A percentile compares a stretch with the other conserved stretches of the same genome.
Evolutionary conservation across 2,888 invertebrate genomes (phyloP).

Genomic region (Rhagophthalmus giganteus): DNA sequence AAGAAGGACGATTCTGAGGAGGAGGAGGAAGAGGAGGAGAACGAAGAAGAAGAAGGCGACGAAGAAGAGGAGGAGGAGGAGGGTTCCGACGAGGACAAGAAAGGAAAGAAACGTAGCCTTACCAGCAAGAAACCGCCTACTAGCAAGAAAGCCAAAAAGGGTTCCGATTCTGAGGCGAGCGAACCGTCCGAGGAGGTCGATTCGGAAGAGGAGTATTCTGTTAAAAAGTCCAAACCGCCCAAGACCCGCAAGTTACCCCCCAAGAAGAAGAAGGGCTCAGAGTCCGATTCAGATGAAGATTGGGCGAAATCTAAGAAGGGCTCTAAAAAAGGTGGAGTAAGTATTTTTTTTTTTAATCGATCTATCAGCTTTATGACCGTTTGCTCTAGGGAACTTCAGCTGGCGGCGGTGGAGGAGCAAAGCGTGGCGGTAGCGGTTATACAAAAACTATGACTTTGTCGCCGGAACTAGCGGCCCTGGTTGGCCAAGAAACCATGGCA

Average conservation of each 20-base stretch:
- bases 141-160: slow-evolving; percentile 59
- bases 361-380: slow-evolving; percentile 22
- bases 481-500: slow-evolving; percentile 82
- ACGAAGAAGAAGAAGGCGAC: slow-evolving; percentile 53
- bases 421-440: slow-evolving; percentile 71
- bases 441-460: slow-evolving; percentile 83
- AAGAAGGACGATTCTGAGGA: slow-evolving; percentile 56
- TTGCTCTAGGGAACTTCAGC: slow-evolving; percentile 1
- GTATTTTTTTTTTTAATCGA: slow-evolving; percentile 27
- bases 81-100: too few relatives aligned
- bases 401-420: slow-evolving; percentile 22
- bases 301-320: slow-evolving; percentile 65
- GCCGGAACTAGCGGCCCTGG: slow-evolving; percentile 79
- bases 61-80: slow-evolving; percentile 58
- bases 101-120: slow-evolving; percentile 61
- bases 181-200: slow-evolving; percentile 60
- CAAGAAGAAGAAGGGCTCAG: slow-evolving; percentile 66
- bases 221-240: slow-evolving; percentile 60
- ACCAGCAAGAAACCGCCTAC: slow-evolving; percentile 58
- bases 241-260: slow-evolving; percentile 59
- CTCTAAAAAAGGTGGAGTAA: slow-evolving; percentile 56
- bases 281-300: slow-evolving; percentile 70
- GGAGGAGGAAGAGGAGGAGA: slow-evolving; percentile 56
- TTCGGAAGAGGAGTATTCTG: slow-evolving; percentile 65
- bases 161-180: slow-evolving; percentile 56